These are phyloP conservation scores for Alaudala cheleensis DNA, from an alignment of 2,113 vertebrate genomes.

Conservation along the genomic window DNA sequence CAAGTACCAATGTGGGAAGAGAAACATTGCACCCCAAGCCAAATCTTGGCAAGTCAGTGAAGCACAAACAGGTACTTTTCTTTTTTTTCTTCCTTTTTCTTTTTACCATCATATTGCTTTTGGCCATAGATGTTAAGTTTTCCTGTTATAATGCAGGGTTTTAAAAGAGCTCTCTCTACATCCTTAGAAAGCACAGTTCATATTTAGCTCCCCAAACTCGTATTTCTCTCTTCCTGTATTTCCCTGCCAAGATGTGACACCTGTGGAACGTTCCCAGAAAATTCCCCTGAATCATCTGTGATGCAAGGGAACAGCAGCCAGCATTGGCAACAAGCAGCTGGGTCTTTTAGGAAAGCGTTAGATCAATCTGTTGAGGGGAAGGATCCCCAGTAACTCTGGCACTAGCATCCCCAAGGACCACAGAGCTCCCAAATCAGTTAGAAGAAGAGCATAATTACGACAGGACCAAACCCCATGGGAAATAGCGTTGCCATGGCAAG, in stretches of 20 bases:
- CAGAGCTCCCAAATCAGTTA: background rate
- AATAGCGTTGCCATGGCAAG: constrained; percentile 9
- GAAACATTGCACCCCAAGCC: background rate
- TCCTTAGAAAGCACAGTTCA: constrained; percentile 43
- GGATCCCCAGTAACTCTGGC: background rate
- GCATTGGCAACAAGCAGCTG: background rate
- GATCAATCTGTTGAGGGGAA: background rate
- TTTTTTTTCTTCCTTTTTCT: background rate
- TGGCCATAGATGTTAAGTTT: background rate
- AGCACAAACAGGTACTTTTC: background rate
- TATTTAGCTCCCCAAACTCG: background rate
- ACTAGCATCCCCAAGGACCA: background rate
- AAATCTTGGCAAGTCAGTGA: background rate
- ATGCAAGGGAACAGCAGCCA: background rate
- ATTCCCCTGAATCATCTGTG: constrained; percentile 41
- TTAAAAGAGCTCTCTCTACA: background rate
- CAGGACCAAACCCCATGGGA: background rate
- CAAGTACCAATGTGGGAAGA: fast-evolving
- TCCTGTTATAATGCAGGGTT: background rate
- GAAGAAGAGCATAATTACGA: background rate
- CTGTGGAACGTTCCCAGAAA: constrained; percentile 45
- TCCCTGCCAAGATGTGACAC: constrained; percentile 52
- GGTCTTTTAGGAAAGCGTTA: background rate
- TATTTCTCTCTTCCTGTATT: constrained; percentile 5
- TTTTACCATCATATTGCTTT: background rate